Base-by-base conservation (phyloP, 1,140 invertebrate species). In the Lethrus apterus region DNA sequence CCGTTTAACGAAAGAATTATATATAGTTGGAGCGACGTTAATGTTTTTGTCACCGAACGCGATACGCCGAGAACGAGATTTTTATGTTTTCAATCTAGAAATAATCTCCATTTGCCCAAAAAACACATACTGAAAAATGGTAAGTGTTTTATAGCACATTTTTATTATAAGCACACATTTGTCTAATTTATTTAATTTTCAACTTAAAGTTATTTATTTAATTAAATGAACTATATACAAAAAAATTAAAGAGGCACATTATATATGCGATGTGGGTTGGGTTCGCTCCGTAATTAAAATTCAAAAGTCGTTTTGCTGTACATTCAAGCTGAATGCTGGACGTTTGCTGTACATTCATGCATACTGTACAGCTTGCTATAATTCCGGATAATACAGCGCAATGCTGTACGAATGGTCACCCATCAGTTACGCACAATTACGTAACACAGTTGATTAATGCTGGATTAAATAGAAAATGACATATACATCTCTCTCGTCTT, bases 121-220 rank as follows among this genome's bases (percentile, higher is more conserved):
- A 83, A 82, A 54, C 80, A 83, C 60, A 71, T 84, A 21, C 63
- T 86, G 1, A 78, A 79, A 61, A 81, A 78, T 66, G 78, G 79
- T 81, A 62, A 70, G 65, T 57, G 31, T 9, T 31, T 18, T n/a
- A 19, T 7, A 19, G 15, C 5, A 44, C 11, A 20, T 8, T 8
- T 29, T 29, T 29, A 8, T 29, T 29, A 29, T 29, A 4, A 46
- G 10, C 5, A 4, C 5, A 47, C 3, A 14, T 14, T 13, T 47
- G 13, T 15, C 4, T 38, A 9, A 45, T 24, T 24, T 19, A 11
- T 0, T 42, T 32, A 35, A 29, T 45, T 51, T 5, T 44, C n/a
- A n/a, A 15, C 14, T 26, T 26, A 26, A 26, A 26, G 24, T n/a
- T 7, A 26, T 7, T 26, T 26, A 7, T 26, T 26, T 26, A 26